Base-by-base conservation (phyloP, 2,113 vertebrate genomes). In the Eulacestoma nigropectus region DNA sequence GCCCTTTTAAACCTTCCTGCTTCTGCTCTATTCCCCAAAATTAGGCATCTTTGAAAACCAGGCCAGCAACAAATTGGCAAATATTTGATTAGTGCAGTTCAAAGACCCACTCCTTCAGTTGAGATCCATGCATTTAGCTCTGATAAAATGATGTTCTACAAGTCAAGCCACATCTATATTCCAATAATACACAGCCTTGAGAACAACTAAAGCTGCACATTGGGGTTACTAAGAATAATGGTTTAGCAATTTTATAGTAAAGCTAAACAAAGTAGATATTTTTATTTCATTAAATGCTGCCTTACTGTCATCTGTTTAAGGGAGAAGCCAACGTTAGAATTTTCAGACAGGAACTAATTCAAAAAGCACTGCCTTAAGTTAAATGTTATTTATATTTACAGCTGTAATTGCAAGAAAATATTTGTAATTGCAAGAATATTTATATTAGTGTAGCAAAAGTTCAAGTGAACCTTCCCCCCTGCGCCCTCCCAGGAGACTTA, bases 21-120 rank as follows among this genome's bases (percentile, higher is more conserved):
- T 87, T 47, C 64, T 93, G 47, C n/a, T 42, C 52, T n/a, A 41
- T 70, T 92, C 94, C 88, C 64, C 59, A n/a, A 74, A 93, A 96
- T 33, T 9, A 69, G 41, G 47, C 72, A 84, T 37, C 88, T 93
- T 86, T 83, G 63, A 92, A 91, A 93, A 93, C 10, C 41, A 91
- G 26, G 62, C 87, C 85, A 85, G 5, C 47, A 85, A 87, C 49
- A 69, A 95, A 93, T 33, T 57, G 65, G 50, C n/a, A 88, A 96
- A 77, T 65, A 92, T 93, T 90, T 94, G 82, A 69, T 88, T n/a
- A 90, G 67, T 4, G 52, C n/a, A 72, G 88, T 89, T 97, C 86
- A 84, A 86, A 93, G 90, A 93, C 56, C 33, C 52, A 65, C 13
- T 73, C 55, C 68, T 73, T 52, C 65, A 79, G 62, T 18, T 0